These are phyloP conservation scores for Dryococelus australis DNA, from an alignment of 2,888 invertebrate genomes.

Conservation along the genomic window DNA sequence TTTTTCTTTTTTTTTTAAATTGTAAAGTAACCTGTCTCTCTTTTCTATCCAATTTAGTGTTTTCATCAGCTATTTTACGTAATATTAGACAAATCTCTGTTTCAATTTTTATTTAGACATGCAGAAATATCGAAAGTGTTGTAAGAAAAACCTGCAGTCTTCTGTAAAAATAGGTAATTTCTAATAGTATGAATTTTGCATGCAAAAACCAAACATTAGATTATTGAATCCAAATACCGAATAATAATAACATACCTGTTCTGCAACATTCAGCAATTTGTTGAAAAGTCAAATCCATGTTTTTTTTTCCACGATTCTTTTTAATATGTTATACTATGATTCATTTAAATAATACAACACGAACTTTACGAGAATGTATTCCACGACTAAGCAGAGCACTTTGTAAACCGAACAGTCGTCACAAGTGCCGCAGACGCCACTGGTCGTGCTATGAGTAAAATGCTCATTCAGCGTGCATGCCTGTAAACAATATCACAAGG, in stretches of 20 bases:
- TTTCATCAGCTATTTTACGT: background rate
- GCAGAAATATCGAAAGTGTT: background rate
- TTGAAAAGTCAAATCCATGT: background rate
- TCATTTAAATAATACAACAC: background rate
- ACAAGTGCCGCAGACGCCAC: background rate
- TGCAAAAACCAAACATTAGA: background rate
- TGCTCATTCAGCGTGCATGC: background rate
- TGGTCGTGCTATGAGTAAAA: background rate
- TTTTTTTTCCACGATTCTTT: background rate
- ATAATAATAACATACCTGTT: background rate
- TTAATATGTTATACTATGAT: background rate
- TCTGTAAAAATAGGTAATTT: background rate
- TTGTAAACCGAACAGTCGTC: background rate
- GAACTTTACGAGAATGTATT: background rate
- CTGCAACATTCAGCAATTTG: background rate
- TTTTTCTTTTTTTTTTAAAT: background rate
- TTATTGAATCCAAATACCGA: background rate
- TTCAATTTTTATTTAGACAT: background rate
- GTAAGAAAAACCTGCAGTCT: background rate
- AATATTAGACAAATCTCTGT: background rate
- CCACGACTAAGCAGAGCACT: background rate
- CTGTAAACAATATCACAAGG: background rate
- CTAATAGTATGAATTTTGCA: background rate
- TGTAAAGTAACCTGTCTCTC: background rate
- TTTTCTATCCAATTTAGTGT: background rate